Base-by-base conservation (phyloP, 2,113 vertebrate genomes). In the Daubentonia madagascariensis region DNA sequence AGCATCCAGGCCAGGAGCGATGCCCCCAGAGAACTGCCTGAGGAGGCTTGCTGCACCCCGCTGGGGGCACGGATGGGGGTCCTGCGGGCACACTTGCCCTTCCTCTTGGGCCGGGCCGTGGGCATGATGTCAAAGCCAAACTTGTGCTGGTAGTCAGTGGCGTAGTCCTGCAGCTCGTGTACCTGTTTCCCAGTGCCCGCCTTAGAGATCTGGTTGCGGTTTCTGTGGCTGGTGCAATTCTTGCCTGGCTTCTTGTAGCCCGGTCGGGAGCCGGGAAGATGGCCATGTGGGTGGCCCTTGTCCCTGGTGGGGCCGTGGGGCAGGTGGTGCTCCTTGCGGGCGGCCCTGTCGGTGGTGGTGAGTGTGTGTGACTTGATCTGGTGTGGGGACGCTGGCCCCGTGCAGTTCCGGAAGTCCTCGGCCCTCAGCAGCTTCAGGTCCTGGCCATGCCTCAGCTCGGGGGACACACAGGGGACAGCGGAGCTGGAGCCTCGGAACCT, bases 401-500 rank as follows among this genome's bases (percentile, higher is more conserved):
- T 99, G 99, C 99, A 99, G 98, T 99, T 99, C 95, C 99, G 98
- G 98, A 99, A 99, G 98, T 99, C 99, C 98, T 99, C 99, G 6
- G 99, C 99, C 81, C 98, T 98, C 93, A 99, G 97, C 45, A 94
- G 96, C 98, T 99, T 99, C 94, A 99, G 99, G 97, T 99, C 99
- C 93, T 98, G 99, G 76, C 99, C 99, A 0, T 91, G 98, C 96
- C 99, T 96, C 92, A 97, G 98, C 37, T 98, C 98, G 0, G 99
- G 99, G 9, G 98, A 98, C 30, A 97, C 96, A 3, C 99, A 99
- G 48, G 98, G 98, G 52, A 99, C 98, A 0, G 98, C 98, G 1
- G 99, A 99, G 89, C 99, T 99, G 97, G 99, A 99, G 75, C 99
- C 99, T 52, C 99, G 98, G 99, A 99, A 99, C 78, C 99, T 97